A percentile compares a stretch with the other conserved stretches of the same genome.
phyloP scores from a whole-genome alignment of 2,888 invertebrate species.

The Apeira syringaria region DNA sequence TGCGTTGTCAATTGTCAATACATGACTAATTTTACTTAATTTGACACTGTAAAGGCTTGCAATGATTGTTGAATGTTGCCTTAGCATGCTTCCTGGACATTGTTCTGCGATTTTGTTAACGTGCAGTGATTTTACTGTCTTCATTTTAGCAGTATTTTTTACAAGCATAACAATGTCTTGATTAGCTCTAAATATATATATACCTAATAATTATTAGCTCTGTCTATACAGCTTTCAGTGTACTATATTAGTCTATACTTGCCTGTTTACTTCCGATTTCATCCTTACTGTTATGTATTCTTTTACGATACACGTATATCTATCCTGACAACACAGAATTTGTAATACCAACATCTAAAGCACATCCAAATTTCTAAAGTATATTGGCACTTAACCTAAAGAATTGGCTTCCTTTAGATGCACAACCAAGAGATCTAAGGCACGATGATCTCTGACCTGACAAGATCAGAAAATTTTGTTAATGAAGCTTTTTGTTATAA shows the following conservation, averaged over 20 bases:
- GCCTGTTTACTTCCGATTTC: constrained; percentile 4
- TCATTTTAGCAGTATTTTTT: too few species aligned
- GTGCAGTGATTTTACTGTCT: too few species aligned
- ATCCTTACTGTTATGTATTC: constrained; percentile 2
- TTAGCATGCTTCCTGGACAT: constrained; percentile 65
- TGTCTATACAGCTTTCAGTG: constrained; percentile 21
- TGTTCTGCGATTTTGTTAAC: constrained; percentile 46
- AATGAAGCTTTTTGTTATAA: constrained; percentile 56
- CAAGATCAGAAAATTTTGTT: constrained; percentile 36
- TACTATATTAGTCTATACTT: constrained; percentile 16
- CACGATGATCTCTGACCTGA: constrained; percentile 52
- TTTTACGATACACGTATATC: constrained; percentile 5
- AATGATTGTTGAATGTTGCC: constrained; percentile 55
- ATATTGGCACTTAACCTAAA: constrained; percentile 57
- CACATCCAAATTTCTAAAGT: constrained; percentile 41
- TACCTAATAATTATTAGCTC: constrained; percentile 25
- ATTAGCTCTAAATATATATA: constrained; percentile 17
- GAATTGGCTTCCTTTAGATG: constrained; percentile 74
- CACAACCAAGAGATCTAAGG: constrained; percentile 53
- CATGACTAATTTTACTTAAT: constrained; percentile 19
- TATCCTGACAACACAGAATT: constrained; percentile 24
- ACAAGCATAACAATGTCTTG: constrained; percentile 24
- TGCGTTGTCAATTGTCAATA: constrained; percentile 61
- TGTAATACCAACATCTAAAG: constrained; percentile 40
- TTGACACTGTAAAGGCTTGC: constrained; percentile 62